Evolutionary conservation across 2,113 vertebrate genomes (phyloP), one percentile per base, ranked within the genome.

Genomic region (Cryptomyrus ogoouensis): DNA sequence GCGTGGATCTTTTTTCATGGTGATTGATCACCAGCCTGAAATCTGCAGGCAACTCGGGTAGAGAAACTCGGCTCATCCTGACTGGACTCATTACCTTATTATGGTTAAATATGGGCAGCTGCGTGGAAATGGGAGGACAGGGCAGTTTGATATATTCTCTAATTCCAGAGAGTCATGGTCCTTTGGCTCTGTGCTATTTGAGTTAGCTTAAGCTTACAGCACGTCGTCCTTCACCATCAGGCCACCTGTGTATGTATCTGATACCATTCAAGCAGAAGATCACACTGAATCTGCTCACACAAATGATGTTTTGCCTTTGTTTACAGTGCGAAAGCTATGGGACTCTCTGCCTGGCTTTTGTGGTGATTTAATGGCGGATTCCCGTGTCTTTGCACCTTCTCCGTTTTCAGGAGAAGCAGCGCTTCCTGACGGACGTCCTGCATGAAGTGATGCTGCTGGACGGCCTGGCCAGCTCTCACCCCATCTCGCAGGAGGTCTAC

Each of bases 401-500:
- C 87, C 31, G 17, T 88, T 2, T 94, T 62, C 24, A 99, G 98
- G 98, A 99, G 95, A 99, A 99, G 83, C 98, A 99, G 87, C 97
- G 98, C 6, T 99, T 99, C 94, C 96, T 99, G 94, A 99, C 98
- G 0, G 98, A 99, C 89, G 98, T 99, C 89, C 96, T 99, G 3
- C 98, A 99, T 70, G 98, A 99, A 94, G 98, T 99, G 92, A 99
- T 99, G 98, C 93, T 99, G 74, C 93, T 99, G 92, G 98, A 99
- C 0, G 98, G 98, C 9, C 94, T 99, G 91, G 94, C 96, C 91
- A 97, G 97, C 93, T 99, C 98, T 86, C 98, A 99, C 92, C 98
- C 98, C 0, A 98, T 99, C 62, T 99, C 98, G 31, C 98, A 99
- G 95, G 97, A 99, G 91, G 98, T 99, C 83, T 95, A 96, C 3